These are phyloP conservation scores for Crocodylus rhombifer DNA, from an alignment of 2,797 vertebrate genomes.

Conservation along the genomic window DNA sequence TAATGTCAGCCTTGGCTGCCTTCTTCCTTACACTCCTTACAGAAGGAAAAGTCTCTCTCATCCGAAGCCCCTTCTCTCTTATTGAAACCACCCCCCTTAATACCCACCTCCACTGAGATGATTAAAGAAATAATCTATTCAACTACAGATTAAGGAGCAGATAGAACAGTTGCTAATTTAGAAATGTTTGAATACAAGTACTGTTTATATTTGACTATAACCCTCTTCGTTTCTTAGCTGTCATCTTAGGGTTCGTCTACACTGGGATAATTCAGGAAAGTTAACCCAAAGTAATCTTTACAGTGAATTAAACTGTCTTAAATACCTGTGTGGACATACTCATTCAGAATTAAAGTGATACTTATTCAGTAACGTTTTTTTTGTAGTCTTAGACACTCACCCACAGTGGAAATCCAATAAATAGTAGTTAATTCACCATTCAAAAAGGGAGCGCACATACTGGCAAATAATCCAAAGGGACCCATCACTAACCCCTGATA, in stretches of 20 bases:
- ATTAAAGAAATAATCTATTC: not conserved
- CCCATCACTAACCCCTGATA: no score
- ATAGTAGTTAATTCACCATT: no score
- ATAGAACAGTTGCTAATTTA: not conserved
- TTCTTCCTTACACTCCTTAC: not conserved
- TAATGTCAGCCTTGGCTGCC: not conserved
- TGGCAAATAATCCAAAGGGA: no score
- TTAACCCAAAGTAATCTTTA: no score
- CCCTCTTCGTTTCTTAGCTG: not conserved
- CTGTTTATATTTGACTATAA: not conserved
- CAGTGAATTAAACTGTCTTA: no score
- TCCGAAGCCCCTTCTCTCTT: rapidly evolving
- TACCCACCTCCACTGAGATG: not conserved
- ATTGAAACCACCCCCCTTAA: not conserved
- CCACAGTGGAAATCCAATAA: not conserved
- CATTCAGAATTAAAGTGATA: no score
- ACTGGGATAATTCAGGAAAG: no score
- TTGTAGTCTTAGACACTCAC: not conserved
- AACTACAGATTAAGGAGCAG: not conserved
- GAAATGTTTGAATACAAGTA: not conserved
- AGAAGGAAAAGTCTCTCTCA: not conserved
- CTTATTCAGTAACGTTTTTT: no score
- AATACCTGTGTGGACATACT: no score
- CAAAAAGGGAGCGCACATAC: no score
- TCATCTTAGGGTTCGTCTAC: not conserved